These are phyloP conservation scores for Drosophila neonasuta DNA, from an alignment of 2,888 invertebrate genomes.

Conservation along the genomic window DNA sequence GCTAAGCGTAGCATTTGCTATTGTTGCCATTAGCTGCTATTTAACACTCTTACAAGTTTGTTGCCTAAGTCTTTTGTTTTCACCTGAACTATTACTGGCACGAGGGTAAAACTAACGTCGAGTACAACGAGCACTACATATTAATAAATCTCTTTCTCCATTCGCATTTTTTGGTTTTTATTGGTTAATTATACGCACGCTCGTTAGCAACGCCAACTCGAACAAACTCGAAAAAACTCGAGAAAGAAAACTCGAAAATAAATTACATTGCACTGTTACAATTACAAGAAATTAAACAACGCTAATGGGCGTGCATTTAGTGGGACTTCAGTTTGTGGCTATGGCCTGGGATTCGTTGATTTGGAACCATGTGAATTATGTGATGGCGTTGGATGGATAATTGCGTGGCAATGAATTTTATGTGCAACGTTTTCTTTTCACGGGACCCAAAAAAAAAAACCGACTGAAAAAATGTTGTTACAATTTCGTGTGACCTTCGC, in stretches of 20 bases:
- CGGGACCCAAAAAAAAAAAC: conserved; percentile 12
- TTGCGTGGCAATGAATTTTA: conserved; percentile 72
- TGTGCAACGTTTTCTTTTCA: conserved; percentile 58
- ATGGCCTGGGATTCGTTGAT: conserved; percentile 43
- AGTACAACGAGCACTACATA: conserved; percentile 25
- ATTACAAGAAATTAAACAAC: conserved; percentile 62
- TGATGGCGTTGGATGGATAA: conserved; percentile 49
- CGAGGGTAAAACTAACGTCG: conserved; percentile 4
- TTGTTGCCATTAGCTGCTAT: conserved; percentile 29
- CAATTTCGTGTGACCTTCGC: conserved; percentile 55
- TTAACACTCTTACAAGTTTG: conserved; percentile 22
- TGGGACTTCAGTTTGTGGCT: conserved; percentile 21
- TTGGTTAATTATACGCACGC: conserved; percentile 66
- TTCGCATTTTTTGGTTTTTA: conserved; percentile 31
- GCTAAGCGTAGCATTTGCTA: conserved; percentile 18
- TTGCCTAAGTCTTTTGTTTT: conserved; percentile 71
- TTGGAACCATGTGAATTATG: conserved; percentile 67
- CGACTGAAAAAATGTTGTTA: conserved; percentile 40
- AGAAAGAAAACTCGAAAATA: conserved; percentile 44
- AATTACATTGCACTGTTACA: conserved; percentile 66
- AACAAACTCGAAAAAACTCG: conserved; percentile 18
- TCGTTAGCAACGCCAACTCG: conserved; percentile 53
- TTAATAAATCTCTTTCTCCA: neutral
- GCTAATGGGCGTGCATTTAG: conserved; percentile 69
- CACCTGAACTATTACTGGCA: conserved; percentile 39